Conservation (phyloP, 2,888 invertebrate species). For the Resseliella maxima region DNA sequence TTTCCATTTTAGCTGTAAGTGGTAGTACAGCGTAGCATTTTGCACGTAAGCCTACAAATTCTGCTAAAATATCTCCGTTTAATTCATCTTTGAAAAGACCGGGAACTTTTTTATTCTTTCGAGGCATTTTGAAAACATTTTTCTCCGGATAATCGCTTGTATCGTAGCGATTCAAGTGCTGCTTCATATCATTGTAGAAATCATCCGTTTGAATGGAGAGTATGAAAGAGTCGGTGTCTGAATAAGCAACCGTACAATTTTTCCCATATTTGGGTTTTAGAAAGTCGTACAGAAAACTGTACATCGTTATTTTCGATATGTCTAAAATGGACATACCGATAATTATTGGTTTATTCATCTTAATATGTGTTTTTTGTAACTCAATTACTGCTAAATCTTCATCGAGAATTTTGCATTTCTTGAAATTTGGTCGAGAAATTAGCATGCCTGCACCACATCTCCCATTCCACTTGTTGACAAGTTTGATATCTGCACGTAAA, state of each 20-base stretch:
- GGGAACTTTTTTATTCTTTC: background rate
- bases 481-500: slow-evolving; percentile 64
- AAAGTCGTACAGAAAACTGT: slow-evolving; percentile 64
- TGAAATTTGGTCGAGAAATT: slow-evolving; percentile 63
- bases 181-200: no score
- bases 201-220: no score
- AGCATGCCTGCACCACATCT: slow-evolving; percentile 62
- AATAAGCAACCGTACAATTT: slow-evolving; percentile 66
- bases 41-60: background rate
- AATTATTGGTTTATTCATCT: slow-evolving; percentile 65
- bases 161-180: no score
- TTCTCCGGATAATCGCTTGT: no score
- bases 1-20: no score
- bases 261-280: slow-evolving; percentile 65
- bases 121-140: slow-evolving; percentile 58
- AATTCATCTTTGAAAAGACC: no score
- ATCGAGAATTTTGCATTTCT: slow-evolving; percentile 62
- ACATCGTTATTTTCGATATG: no score
- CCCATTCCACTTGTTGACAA: slow-evolving; percentile 65
- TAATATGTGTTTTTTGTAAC: slow-evolving; percentile 61
- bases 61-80: background rate
- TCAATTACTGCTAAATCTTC: slow-evolving; percentile 64
- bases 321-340: no score
- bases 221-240: no score
- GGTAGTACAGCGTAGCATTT: background rate